Evolutionary conservation across 2,888 invertebrate species (phyloP).

Genomic region (Masnerella sp.): DNA sequence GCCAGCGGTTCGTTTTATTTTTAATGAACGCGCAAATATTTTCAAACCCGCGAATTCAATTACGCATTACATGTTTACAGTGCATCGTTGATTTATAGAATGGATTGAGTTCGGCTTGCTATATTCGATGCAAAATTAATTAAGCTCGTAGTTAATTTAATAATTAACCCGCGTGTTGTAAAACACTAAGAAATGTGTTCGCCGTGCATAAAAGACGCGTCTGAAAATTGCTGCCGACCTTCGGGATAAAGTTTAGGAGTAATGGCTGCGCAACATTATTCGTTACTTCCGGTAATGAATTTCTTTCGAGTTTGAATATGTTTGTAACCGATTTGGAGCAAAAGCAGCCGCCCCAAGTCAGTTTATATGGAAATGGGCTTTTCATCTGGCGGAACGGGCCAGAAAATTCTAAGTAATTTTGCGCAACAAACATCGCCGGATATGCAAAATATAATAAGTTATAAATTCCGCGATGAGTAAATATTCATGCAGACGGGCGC

Average conservation of each 20-base stretch:
- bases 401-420: slow-evolving; percentile 54
- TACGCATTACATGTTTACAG: slow-evolving; percentile 32
- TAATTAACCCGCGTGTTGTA: slow-evolving; percentile 3
- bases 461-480: slow-evolving; percentile 46
- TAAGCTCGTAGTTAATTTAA: slow-evolving; percentile 4
- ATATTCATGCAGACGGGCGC: slow-evolving; percentile 40
- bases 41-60: slow-evolving; percentile 40
- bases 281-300: slow-evolving; percentile 50
- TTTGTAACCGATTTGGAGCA: slow-evolving; percentile 42
- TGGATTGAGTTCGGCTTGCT: slow-evolving; percentile 22
- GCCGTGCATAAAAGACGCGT: slow-evolving; percentile 28
- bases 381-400: slow-evolving; percentile 46
- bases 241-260: slow-evolving; percentile 27
- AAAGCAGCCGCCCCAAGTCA: slow-evolving; percentile 41
- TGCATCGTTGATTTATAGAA: slow-evolving; percentile 36
- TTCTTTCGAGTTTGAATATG: slow-evolving; percentile 46
- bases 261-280: slow-evolving; percentile 43
- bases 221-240: neutral
- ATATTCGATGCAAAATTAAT: slow-evolving; percentile 28
- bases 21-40: slow-evolving; percentile 31
- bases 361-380: slow-evolving; percentile 52
- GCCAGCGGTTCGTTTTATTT: slow-evolving; percentile 21
- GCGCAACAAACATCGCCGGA: slow-evolving; percentile 43
- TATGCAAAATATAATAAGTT: slow-evolving; percentile 54
- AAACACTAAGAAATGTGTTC: slow-evolving; percentile 22